Conservation (phyloP, 2,113 vertebrate genomes). For the Lepidothrix coronata region DNA sequence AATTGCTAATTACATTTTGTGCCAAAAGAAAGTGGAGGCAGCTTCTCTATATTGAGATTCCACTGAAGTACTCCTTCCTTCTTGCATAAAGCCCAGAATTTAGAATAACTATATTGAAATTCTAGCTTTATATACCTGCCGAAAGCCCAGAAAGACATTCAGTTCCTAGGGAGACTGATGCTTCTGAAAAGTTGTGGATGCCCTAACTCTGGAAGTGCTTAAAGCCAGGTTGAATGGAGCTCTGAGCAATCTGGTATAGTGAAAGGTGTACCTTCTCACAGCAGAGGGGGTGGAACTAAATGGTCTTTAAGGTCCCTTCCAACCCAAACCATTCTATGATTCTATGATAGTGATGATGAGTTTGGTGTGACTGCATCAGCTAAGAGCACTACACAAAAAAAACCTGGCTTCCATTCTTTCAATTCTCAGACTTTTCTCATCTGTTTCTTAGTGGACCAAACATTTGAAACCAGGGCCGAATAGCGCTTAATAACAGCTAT, state of each 20-base stretch:
- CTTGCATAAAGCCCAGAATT: background rate
- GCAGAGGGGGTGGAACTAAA: too few relatives aligned
- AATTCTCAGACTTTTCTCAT: background rate
- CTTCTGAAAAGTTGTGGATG: background rate
- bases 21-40: background rate
- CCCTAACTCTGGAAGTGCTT: background rate
- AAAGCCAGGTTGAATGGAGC: background rate
- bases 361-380: background rate
- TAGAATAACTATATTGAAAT: background rate
- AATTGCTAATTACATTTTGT: background rate
- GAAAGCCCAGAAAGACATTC: background rate
- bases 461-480: background rate
- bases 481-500: background rate
- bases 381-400: background rate
- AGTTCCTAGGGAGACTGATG: background rate
- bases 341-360: background rate
- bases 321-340: background rate
- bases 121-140: background rate
- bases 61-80: background rate
- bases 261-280: background rate
- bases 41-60: background rate
- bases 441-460: background rate
- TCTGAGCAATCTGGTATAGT: background rate
- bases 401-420: background rate
- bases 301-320: background rate